Evolutionary conservation across 2,888 invertebrate genomes (phyloP).

Genomic region (Cantharis lateralis): DNA sequence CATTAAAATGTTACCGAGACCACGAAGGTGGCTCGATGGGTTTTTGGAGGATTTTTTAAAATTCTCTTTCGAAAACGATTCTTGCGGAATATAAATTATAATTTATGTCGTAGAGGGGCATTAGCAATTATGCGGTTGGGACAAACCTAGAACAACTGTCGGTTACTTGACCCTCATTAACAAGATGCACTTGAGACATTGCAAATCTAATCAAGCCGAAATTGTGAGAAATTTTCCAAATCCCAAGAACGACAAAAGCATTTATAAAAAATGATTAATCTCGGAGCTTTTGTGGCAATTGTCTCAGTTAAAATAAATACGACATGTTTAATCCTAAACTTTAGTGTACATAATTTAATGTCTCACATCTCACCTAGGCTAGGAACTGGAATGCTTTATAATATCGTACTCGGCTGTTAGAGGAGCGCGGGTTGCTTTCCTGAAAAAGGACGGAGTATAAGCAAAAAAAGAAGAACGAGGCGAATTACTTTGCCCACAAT

Average conservation of each 20-base stretch:
- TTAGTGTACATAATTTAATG: slow-evolving; percentile 30
- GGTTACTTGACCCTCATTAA: not conserved
- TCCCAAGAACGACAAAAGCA: not conserved
- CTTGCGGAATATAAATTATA: not conserved
- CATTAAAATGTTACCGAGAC: not conserved
- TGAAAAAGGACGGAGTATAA: slow-evolving; percentile 21
- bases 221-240: not conserved
- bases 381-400: slow-evolving; percentile 28
- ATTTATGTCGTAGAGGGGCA: not conserved
- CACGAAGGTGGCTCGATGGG: not conserved
- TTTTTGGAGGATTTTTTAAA: no score
- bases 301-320: slow-evolving; percentile 16
- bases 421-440: not conserved
- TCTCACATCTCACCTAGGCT: slow-evolving; percentile 29
- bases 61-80: not conserved
- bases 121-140: not conserved
- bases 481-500: slow-evolving; percentile 31
- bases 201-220: not conserved
- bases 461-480: slow-evolving; percentile 27
- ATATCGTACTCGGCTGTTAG: not conserved
- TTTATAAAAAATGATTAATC: slow-evolving; percentile 10
- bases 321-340: slow-evolving; percentile 23
- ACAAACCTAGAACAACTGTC: not conserved
- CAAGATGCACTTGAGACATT: not conserved
- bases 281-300: slow-evolving; percentile 6